Base-by-base conservation (phyloP, 2,888 invertebrate genomes). In the Sussaba pulchella region DNA sequence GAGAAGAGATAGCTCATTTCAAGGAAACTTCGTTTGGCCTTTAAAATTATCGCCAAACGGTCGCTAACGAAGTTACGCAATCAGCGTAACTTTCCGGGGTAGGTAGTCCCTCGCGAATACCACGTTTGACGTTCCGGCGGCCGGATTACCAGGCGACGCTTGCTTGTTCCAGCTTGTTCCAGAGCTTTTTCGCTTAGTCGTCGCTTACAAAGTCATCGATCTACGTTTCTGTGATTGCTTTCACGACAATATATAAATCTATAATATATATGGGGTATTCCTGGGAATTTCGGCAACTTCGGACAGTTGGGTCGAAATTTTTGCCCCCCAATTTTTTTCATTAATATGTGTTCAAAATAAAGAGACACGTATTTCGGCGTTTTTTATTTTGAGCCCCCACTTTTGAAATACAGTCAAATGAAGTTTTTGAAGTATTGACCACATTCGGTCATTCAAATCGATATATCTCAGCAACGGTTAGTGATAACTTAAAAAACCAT, bases 51-150 rank as follows among this genome's bases (percentile, higher is more conserved):
- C 52, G n/a, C 12, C 26, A 14, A 17, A 47, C 45, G 26, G 26
- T 54, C 52, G 52, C 26, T 54, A 54, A 54, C 52, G 17, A 54
- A 54, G 52, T 54, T 54, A 54, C 52, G 52, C n/a, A 26, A 54
- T 54, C 14, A 26, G 52, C 14, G 9, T 21, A 21, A 17, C 14
- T 24, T 24, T 54, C 52, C n/a, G 8, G 14, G 26, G n/a, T 26
- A 6, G 14, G 39, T n/a, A 54, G 26, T 26, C 26, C 52, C 52
- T 26, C 14, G 26, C 24, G 52, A 26, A 54, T 26, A 26, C 26
- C 26, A 26, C 52, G 26, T 54, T 24, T n/a, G 52, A 12, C 52
- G 9, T 12, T 3, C 24, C 8, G 1, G 12, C 21, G 19, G 19
- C n/a, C n/a, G 52, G n/a, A 54, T n/a, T 26, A 3, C 24, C 3